These are phyloP conservation scores for Garra rufa DNA, from an alignment of 2,113 vertebrate species.

Conservation along the genomic window DNA sequence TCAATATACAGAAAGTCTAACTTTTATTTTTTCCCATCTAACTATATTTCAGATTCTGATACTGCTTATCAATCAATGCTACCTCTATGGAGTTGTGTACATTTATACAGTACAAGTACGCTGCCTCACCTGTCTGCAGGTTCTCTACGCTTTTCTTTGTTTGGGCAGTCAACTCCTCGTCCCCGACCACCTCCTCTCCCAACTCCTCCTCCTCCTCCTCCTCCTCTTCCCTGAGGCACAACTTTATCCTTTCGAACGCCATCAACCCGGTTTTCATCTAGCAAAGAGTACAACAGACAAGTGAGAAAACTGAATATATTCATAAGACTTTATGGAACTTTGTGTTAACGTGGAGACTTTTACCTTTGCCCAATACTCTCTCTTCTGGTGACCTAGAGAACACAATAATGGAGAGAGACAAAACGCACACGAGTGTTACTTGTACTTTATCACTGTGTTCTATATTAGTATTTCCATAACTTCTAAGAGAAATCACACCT, in stretches of 20 bases:
- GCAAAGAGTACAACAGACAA: constrained; percentile 12
- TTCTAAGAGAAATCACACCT: constrained; percentile 59
- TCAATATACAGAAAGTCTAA: background rate
- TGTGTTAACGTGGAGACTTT: constrained; percentile 30
- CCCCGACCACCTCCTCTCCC: constrained; percentile 72
- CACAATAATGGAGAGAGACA: constrained; percentile 16
- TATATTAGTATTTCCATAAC: background rate
- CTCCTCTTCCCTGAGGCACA: constrained; percentile 76
- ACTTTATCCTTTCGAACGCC: constrained; percentile 73
- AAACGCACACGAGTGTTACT: background rate
- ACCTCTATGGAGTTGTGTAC: background rate
- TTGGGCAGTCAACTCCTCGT: constrained; percentile 39
- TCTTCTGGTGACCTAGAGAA: constrained; percentile 68
- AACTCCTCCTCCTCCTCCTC: constrained; percentile 73
- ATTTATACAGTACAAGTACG: background rate
- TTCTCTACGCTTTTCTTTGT: constrained; percentile 40
- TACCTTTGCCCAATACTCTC: constrained; percentile 73
- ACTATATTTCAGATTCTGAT: background rate
- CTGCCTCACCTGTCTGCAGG: constrained; percentile 38
- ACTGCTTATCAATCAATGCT: background rate
- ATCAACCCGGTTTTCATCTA: constrained; percentile 84
- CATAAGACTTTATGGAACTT: background rate
- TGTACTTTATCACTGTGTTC: background rate
- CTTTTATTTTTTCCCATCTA: too few relatives aligned
- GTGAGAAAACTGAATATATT: background rate